Evolutionary conservation across 2,888 invertebrate species (phyloP).

Genomic region (Pristionchus fissidentatus): DNA sequence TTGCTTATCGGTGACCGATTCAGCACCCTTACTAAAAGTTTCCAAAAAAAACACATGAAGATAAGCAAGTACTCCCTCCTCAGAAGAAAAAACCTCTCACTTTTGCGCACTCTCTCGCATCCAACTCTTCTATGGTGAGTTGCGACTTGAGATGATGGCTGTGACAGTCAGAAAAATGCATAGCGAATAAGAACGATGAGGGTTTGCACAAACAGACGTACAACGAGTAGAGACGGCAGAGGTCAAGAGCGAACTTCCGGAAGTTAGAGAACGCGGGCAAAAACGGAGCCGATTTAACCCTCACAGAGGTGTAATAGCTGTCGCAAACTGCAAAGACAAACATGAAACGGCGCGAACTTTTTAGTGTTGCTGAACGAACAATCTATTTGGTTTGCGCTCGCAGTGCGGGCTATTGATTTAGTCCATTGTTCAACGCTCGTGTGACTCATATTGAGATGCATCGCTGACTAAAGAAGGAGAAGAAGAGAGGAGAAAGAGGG

Average conservation of each 20-base stretch:
- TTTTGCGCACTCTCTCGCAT: too few species aligned
- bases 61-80: too few species aligned
- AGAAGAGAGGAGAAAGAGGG: neutral
- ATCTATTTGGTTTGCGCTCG: neutral
- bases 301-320: neutral
- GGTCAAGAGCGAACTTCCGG: conserved; percentile 5
- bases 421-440: neutral
- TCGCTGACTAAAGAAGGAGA: neutral
- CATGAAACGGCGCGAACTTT: neutral
- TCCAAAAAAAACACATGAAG: too few species aligned
- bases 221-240: neutral
- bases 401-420: conserved; percentile 6
- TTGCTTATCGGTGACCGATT: too few species aligned
- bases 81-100: too few species aligned
- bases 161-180: too few species aligned
- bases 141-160: too few species aligned
- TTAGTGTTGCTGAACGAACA: neutral
- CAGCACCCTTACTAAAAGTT: too few species aligned
- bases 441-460: conserved; percentile 14
- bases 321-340: neutral
- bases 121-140: too few species aligned
- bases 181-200: too few species aligned
- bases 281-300: neutral
- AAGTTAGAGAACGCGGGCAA: neutral
- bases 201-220: conserved; percentile 24